Evolutionary conservation across 1,140 invertebrate species (phyloP).

Genomic region (Lepidostoma basale): DNA sequence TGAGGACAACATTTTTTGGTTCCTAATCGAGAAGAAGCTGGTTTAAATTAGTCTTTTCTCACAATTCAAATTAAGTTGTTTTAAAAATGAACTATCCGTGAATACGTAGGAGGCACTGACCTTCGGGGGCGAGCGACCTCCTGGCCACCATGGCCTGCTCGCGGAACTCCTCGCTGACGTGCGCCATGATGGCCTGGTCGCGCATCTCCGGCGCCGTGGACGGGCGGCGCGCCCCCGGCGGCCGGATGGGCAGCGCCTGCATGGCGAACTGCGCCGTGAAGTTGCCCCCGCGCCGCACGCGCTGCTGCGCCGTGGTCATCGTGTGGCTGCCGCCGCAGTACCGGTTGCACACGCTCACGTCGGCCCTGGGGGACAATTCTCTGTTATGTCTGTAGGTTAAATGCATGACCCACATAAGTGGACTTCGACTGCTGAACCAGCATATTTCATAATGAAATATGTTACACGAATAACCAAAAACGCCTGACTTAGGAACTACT

Average conservation of each 20-base stretch:
- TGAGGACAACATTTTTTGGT: not conserved
- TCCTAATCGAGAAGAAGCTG: not conserved
- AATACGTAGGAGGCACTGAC: not conserved
- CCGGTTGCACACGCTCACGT: slow-evolving; percentile 49
- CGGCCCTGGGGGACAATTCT: too few relatives aligned
- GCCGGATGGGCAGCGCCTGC: slow-evolving; percentile 61
- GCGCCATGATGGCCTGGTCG: not conserved
- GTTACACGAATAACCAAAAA: too few relatives aligned
- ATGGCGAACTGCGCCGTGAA: slow-evolving; percentile 67
- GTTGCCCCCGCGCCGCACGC: slow-evolving; percentile 64
- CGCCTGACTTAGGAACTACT: too few relatives aligned
- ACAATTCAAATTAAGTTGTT: too few relatives aligned
- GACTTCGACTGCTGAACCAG: too few relatives aligned
- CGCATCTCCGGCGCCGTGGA: slow-evolving; percentile 1
- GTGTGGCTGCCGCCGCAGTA: slow-evolving; percentile 78
- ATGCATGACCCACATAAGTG: too few relatives aligned
- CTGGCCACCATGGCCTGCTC: not conserved
- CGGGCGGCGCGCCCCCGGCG: slow-evolving; percentile 47
- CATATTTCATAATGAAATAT: too few relatives aligned
- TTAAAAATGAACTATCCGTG: too few relatives aligned
- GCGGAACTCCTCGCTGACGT: not conserved
- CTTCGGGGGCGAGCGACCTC: not conserved
- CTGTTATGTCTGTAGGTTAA: too few relatives aligned
- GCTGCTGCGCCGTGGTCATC: slow-evolving; percentile 68
- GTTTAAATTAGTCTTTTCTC: not conserved